Evolutionary conservation across 2,113 vertebrate species (phyloP).

Genomic region (Osmerus eperlanus): DNA sequence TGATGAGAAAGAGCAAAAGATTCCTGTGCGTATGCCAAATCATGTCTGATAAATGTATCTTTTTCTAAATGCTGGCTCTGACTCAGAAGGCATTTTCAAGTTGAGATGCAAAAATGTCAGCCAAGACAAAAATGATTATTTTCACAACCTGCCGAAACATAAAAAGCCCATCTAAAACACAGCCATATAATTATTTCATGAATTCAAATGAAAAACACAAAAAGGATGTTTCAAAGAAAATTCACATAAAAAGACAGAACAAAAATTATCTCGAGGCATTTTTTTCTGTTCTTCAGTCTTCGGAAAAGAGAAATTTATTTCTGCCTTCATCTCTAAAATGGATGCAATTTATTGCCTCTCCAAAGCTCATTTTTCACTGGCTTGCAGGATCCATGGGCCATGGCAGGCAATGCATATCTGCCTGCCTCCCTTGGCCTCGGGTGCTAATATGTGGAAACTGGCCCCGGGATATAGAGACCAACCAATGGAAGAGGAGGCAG

Average conservation of each 20-base stretch:
- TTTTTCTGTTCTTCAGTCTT: slow-evolving; percentile 69
- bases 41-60: slow-evolving; percentile 64
- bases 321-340: slow-evolving; percentile 84
- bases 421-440: slow-evolving; percentile 72
- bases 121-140: slow-evolving; percentile 71
- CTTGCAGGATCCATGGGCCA: slow-evolving; percentile 68
- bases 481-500: slow-evolving; percentile 65
- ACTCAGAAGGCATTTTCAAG: slow-evolving; percentile 58
- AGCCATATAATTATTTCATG: slow-evolving; percentile 66
- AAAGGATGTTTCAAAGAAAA: slow-evolving; percentile 69
- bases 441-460: slow-evolving; percentile 79
- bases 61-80: slow-evolving; percentile 52
- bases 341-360: slow-evolving; percentile 82
- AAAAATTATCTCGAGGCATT: slow-evolving; percentile 69
- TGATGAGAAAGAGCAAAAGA: slow-evolving; percentile 49
- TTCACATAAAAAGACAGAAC: slow-evolving; percentile 65
- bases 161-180: slow-evolving; percentile 62
- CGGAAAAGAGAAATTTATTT: slow-evolving; percentile 81
- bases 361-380: slow-evolving; percentile 82
- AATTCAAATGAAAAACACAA: slow-evolving; percentile 67
- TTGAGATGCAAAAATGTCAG: slow-evolving; percentile 56
- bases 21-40: slow-evolving; percentile 40
- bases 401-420: slow-evolving; percentile 76
- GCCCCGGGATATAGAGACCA: slow-evolving; percentile 67
- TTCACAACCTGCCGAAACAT: slow-evolving; percentile 66